phyloP scores from a whole-genome alignment of 2,113 vertebrate species.

The Syngnathus typhle region DNA sequence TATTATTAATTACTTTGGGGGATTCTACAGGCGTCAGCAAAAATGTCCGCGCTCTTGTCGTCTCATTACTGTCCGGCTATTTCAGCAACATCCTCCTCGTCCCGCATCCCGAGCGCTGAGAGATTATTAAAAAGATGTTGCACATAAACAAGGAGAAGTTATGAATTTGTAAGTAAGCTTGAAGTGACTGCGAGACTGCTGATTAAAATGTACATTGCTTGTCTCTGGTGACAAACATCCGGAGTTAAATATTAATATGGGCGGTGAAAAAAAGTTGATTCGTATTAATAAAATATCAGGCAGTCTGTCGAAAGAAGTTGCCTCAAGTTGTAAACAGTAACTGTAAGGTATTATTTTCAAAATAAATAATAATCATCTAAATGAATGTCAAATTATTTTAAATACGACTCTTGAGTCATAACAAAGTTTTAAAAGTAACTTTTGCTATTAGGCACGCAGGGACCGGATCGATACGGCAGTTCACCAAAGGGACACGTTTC shows the following conservation, averaged over 20 bases:
- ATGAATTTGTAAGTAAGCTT: constrained; percentile 7
- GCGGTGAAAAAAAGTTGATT: constrained; percentile 3
- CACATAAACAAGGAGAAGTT: constrained; percentile 19
- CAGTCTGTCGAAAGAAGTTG: not conserved
- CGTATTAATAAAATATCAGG: constrained; percentile 5
- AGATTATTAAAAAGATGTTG: constrained; percentile 18
- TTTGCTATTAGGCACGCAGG: not conserved
- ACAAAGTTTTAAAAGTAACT: not conserved
- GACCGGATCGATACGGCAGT: not conserved
- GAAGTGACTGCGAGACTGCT: constrained; percentile 4
- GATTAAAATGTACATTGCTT: constrained; percentile 20
- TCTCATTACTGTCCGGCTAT: constrained; percentile 59
- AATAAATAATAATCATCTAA: too few species aligned
- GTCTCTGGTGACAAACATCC: constrained; percentile 15
- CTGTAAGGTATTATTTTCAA: too few species aligned
- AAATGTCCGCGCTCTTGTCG: constrained; percentile 41
- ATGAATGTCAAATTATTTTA: not conserved
- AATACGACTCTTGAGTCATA: not conserved
- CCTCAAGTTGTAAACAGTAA: not conserved
- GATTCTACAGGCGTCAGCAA: constrained; percentile 57
- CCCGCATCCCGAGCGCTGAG: not conserved
- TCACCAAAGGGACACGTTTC: not conserved
- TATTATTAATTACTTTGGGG: constrained; percentile 51
- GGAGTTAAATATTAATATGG: constrained; percentile 5
- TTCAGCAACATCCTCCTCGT: constrained; percentile 55